Conservation (phyloP, 2,797 vertebrate species). For the Novumbra hubbsi region DNA sequence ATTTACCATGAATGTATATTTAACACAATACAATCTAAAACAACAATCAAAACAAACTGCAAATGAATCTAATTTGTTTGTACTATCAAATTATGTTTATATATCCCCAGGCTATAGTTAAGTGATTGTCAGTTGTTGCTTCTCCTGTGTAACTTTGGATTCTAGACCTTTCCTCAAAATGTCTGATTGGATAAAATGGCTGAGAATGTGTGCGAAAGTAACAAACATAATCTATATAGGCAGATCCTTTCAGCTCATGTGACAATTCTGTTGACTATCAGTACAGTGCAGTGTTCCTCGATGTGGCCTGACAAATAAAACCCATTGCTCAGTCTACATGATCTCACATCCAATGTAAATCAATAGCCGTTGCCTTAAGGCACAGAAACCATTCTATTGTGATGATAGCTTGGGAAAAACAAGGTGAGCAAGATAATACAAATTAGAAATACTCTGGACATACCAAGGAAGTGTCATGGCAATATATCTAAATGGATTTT, state of each 20-base stretch:
- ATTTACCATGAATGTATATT: too few relatives aligned
- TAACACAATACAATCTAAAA: too few relatives aligned
- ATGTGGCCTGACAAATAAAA: slow-evolving; percentile 45
- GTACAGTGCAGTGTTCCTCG: slow-evolving; percentile 34
- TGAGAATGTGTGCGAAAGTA: background rate
- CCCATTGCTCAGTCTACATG: slow-evolving; percentile 44
- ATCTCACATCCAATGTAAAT: slow-evolving; percentile 67
- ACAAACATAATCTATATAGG: background rate
- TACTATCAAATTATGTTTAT: background rate
- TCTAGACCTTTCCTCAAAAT: background rate
- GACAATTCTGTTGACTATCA: slow-evolving; percentile 14
- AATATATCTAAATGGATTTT: slow-evolving; percentile 70
- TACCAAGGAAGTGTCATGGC: slow-evolving; percentile 46
- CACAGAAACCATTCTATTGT: slow-evolving; percentile 67
- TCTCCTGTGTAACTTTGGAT: background rate
- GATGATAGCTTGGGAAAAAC: slow-evolving; percentile 65
- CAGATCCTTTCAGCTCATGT: slow-evolving; percentile 1
- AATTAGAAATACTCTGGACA: slow-evolving; percentile 64
- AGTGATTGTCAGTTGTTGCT: background rate
- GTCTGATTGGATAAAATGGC: background rate
- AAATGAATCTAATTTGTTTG: background rate
- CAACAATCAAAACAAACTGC: too few relatives aligned
- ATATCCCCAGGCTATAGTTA: too few relatives aligned
- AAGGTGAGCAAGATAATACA: slow-evolving; percentile 65
- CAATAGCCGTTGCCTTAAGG: slow-evolving; percentile 68